These are phyloP conservation scores for Cephalopachus bancanus DNA, from an alignment of 2,797 vertebrate genomes.

Conservation along the genomic window DNA sequence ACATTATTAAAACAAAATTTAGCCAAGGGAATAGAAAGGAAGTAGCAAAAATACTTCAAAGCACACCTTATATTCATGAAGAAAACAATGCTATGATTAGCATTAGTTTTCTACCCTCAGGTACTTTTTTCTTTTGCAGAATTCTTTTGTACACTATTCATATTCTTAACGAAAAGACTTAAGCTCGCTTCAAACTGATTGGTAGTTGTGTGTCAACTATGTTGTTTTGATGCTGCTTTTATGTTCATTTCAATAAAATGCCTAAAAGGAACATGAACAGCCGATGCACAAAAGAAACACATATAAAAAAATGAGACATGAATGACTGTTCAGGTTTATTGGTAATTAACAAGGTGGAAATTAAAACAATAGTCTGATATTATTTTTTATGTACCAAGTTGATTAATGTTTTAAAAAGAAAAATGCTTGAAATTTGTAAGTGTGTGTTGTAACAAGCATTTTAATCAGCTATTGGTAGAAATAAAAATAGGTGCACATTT, in stretches of 20 bases:
- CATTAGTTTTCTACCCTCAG: slow-evolving; percentile 86
- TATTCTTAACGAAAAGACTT: slow-evolving; percentile 82
- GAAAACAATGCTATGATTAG: slow-evolving; percentile 85
- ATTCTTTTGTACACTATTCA: slow-evolving; percentile 87
- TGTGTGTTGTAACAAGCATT: neutral
- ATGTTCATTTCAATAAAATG: slow-evolving; percentile 74
- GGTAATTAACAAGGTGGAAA: neutral
- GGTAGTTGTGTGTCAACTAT: slow-evolving; percentile 73
- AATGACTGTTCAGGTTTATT: neutral
- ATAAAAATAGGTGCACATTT: neutral
- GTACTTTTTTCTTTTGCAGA: slow-evolving; percentile 82
- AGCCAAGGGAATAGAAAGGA: slow-evolving; percentile 86
- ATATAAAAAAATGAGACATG: slow-evolving; percentile 32
- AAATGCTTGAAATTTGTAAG: neutral
- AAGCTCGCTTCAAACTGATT: slow-evolving; percentile 72
- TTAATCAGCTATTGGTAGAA: neutral
- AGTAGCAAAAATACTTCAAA: slow-evolving; percentile 88
- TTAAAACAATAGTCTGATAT: neutral
- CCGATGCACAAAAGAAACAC: slow-evolving; percentile 7
- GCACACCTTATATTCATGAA: slow-evolving; percentile 83
- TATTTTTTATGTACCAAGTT: neutral
- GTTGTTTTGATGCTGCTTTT: slow-evolving; percentile 79
- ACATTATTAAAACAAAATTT: slow-evolving; percentile 88
- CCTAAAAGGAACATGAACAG: neutral
- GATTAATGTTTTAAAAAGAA: slow-evolving; percentile 11